phyloP scores from a whole-genome alignment of 2,888 invertebrate species.

The Drosophila suboccidentalis region DNA sequence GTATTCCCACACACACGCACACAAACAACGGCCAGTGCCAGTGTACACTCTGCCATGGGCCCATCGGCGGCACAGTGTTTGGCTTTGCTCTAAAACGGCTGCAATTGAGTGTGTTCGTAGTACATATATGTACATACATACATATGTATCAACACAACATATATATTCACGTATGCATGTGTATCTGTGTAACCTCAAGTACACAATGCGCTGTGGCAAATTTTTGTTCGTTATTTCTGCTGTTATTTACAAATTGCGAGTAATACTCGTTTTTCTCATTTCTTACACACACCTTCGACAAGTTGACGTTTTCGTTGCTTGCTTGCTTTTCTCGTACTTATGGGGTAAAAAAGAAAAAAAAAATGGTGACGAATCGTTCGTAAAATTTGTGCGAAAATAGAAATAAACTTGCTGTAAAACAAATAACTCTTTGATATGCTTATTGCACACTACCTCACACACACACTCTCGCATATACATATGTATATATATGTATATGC shows the following conservation, averaged over 20 bases:
- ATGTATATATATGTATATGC: conserved; percentile 6
- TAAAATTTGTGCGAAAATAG: conserved; percentile 49
- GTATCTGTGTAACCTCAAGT: conserved; percentile 42
- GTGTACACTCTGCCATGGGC: conserved; percentile 20
- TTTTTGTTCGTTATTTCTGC: conserved; percentile 54
- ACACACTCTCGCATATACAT: conserved; percentile 2
- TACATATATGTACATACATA: too few relatives aligned
- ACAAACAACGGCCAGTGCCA: conserved; percentile 19
- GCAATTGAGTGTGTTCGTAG: conserved; percentile 28
- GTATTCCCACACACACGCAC: conserved; percentile 8
- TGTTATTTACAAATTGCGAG: conserved; percentile 78
- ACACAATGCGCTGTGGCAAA: conserved; percentile 47
- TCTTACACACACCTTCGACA: conserved; percentile 41
- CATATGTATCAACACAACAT: neutral
- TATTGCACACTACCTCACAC: conserved; percentile 39
- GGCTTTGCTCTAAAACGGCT: conserved; percentile 40
- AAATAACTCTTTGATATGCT: conserved; percentile 46
- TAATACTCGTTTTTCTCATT: conserved; percentile 72
- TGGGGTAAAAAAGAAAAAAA: conserved; percentile 43
- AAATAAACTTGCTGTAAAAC: conserved; percentile 47
- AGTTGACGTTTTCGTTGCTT: conserved; percentile 22
- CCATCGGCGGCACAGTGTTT: conserved; percentile 54
- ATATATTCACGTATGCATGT: conserved; percentile 8
- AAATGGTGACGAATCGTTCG: conserved; percentile 73
- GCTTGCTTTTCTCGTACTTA: conserved; percentile 35